A percentile compares a stretch with the other conserved stretches of the same genome.
Conservation (phyloP, 2,113 vertebrate genomes). For the Aix galericulata region DNA sequence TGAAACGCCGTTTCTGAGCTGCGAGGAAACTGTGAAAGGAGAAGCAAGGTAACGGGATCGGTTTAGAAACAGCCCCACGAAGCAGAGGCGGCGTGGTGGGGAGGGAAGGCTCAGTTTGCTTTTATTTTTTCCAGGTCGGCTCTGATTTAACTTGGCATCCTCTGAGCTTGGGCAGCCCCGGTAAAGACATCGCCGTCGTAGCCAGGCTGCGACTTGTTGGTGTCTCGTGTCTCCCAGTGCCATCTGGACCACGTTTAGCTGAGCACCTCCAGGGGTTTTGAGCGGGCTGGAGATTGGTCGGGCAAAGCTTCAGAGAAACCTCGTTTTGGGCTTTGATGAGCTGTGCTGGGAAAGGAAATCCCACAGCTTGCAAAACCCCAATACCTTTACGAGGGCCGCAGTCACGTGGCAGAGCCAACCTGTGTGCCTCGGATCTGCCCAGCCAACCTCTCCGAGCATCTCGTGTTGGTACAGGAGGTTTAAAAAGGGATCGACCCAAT, state of each 20-base stretch:
- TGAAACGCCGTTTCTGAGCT: not conserved
- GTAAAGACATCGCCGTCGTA: not conserved
- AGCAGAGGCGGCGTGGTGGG: not conserved
- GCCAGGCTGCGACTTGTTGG: constrained; percentile 16
- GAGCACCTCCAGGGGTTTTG: constrained; percentile 31
- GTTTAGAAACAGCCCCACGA: not conserved
- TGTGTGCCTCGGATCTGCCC: not conserved
- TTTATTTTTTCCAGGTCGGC: not conserved
- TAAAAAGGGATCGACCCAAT: not conserved
- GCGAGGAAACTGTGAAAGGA: constrained; percentile 57
- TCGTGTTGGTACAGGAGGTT: not conserved
- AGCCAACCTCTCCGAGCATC: not conserved
- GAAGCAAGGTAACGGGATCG: not conserved
- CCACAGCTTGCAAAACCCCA: not conserved
- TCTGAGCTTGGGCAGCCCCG: not conserved
- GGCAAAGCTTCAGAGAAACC: constrained; percentile 72
- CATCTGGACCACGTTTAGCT: constrained; percentile 65
- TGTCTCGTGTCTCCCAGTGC: constrained; percentile 52
- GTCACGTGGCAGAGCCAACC: not conserved
- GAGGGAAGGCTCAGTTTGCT: not conserved
- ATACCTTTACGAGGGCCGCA: not conserved
- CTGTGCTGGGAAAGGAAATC: constrained; percentile 46
- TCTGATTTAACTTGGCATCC: not conserved
- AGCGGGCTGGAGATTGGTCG: constrained; percentile 29
- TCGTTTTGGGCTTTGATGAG: not conserved